Conservation (phyloP, 1,140 invertebrate genomes). For the Achroia grisella region DNA sequence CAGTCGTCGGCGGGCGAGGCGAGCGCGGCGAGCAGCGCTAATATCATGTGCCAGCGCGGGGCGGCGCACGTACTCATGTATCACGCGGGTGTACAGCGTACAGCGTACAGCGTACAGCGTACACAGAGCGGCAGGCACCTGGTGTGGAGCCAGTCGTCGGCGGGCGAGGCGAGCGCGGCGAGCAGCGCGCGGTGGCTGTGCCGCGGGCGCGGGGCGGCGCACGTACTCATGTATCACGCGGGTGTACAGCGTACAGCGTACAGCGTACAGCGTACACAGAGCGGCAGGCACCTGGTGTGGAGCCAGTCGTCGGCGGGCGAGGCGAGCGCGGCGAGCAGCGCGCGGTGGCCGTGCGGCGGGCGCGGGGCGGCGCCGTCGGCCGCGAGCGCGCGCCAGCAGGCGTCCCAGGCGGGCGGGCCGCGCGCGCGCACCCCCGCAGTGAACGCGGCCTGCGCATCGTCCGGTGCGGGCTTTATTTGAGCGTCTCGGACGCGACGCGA, state of each 20-base stretch:
- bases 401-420: constrained; percentile 31
- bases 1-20: constrained; percentile 37
- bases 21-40: constrained; percentile 36
- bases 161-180: constrained; percentile 30
- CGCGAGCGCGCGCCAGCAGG: constrained; percentile 37
- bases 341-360: constrained; percentile 28
- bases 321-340: constrained; percentile 36
- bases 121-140: constrained; percentile 18
- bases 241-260: no score
- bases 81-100: no score
- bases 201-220: constrained; percentile 30
- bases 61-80: constrained; percentile 33
- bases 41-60: constrained; percentile 32
- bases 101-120: no score
- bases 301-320: constrained; percentile 43
- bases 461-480: no score
- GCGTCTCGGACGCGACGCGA: no score
- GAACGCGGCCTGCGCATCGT: constrained; percentile 50
- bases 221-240: constrained; percentile 17
- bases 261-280: no score
- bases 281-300: constrained; percentile 32
- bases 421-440: constrained; percentile 37
- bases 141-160: constrained; percentile 47
- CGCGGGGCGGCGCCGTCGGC: constrained; percentile 28
- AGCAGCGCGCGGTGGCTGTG: constrained; percentile 34